Percentiles rank a stretch among this genome's conserved stretches.
Evolutionary conservation across 1,140 invertebrate genomes (phyloP).

Genomic region (Rhyzopertha dominica): DNA sequence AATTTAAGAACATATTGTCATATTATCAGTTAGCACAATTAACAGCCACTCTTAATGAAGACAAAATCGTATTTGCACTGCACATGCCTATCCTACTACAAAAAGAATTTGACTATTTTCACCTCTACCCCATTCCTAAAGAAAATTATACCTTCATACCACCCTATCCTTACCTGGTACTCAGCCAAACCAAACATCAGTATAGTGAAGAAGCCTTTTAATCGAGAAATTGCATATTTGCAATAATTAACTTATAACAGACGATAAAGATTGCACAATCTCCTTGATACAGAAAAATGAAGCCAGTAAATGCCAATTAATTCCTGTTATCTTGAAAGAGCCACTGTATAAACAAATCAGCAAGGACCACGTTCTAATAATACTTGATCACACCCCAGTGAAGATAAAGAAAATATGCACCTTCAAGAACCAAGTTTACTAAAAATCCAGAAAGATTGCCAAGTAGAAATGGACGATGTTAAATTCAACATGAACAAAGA

Average conservation of each 20-base stretch:
- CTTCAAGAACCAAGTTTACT: neutral
- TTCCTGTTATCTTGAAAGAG: neutral
- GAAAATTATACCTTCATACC: slow-evolving; percentile 6
- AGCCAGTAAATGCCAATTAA: slow-evolving; percentile 2
- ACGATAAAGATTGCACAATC: slow-evolving; percentile 4
- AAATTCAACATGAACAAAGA: too few relatives aligned
- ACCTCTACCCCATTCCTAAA: slow-evolving; percentile 6
- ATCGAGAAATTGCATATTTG: slow-evolving; percentile 5
- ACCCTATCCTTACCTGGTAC: slow-evolving; percentile 2
- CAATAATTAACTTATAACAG: slow-evolving; percentile 1
- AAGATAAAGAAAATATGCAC: neutral
- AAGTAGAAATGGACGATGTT: too few relatives aligned
- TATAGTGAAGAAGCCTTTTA: neutral
- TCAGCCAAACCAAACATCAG: neutral
- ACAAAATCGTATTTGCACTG: slow-evolving; percentile 2
- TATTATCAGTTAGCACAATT: neutral
- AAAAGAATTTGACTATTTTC: slow-evolving; percentile 3
- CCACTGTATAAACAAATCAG: slow-evolving; percentile 2
- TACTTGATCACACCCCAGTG: neutral
- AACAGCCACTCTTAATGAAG: neutral
- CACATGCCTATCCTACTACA: slow-evolving; percentile 2
- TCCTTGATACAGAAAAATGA: neutral
- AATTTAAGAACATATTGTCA: slow-evolving; percentile 1
- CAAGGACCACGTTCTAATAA: neutral
- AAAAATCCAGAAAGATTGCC: too few relatives aligned